A percentile compares a stretch with the other conserved stretches of the same genome.
These are phyloP conservation scores for Pipistrellus pipistrellus DNA, from an alignment of 2,797 vertebrate genomes.

Conservation along the genomic window DNA sequence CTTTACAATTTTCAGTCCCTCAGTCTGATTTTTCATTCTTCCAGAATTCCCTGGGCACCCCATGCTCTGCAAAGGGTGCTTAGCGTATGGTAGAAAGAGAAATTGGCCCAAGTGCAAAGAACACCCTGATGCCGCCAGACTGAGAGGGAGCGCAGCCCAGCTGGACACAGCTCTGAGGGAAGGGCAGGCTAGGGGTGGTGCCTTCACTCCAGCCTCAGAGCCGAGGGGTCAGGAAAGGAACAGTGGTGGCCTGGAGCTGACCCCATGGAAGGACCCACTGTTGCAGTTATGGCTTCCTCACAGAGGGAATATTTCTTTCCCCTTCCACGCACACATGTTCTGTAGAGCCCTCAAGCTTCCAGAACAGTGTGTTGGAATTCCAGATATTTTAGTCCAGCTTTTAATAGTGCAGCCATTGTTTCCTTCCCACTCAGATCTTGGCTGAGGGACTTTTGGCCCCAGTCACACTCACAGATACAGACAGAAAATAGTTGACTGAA, in stretches of 20 bases:
- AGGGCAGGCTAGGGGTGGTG: rapidly evolving
- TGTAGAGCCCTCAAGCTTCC: background rate
- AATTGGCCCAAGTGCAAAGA: no score
- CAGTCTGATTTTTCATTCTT: background rate
- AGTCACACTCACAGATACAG: background rate
- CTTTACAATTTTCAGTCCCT: background rate
- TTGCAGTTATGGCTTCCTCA: background rate
- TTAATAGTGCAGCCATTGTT: background rate
- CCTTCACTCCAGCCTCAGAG: background rate
- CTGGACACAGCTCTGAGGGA: background rate
- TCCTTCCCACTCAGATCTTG: background rate
- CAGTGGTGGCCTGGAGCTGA: background rate
- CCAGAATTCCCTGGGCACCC: background rate
- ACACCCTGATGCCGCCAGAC: rapidly evolving
- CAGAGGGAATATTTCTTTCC: background rate
- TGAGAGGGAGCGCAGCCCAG: background rate
- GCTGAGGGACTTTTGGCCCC: background rate
- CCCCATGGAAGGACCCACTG: background rate
- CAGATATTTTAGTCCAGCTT: background rate
- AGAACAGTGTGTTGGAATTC: background rate
- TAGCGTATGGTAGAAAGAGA: background rate
- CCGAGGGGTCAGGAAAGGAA: background rate
- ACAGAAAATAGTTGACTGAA: background rate
- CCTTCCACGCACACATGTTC: background rate
- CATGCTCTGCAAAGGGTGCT: rapidly evolving